Conservation (phyloP, 1,140 invertebrate genomes). For the Leptonema lineaticorne region DNA sequence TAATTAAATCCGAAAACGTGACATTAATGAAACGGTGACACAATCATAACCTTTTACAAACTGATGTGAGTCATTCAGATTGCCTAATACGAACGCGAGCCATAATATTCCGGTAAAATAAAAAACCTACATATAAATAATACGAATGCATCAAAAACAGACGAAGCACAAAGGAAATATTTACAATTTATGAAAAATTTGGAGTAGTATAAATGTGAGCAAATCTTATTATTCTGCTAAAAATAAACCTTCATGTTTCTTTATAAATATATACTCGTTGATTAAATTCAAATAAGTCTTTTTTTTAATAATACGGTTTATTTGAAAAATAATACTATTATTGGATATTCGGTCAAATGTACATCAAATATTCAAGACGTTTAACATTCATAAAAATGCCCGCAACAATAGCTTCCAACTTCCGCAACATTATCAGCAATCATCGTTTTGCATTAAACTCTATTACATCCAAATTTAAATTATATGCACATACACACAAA, state of each 20-base stretch:
- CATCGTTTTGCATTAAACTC: background rate
- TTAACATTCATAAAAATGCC: background rate
- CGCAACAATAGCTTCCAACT: background rate
- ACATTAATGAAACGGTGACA: conserved; percentile 1
- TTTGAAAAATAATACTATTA: background rate
- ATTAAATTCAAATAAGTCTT: background rate
- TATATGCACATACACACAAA: background rate
- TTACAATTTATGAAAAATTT: no score
- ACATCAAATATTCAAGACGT: background rate
- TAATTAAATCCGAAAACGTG: no score
- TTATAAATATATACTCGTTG: no score
- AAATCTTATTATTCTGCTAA: no score
- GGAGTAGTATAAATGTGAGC: no score
- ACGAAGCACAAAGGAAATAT: no score
- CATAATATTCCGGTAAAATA: background rate
- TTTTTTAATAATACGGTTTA: background rate
- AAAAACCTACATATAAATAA: conserved; percentile 1
- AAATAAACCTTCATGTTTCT: no score
- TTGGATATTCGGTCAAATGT: background rate
- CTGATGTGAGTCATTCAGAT: background rate
- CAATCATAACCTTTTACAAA: conserved; percentile 1
- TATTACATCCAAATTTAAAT: background rate
- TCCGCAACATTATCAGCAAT: background rate
- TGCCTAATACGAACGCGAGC: background rate
- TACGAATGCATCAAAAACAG: background rate